A percentile compares a stretch with the other conserved stretches of the same genome.
These are phyloP conservation scores for Ardeotis arabs DNA, from an alignment of 2,113 vertebrate species.

Conservation along the genomic window DNA sequence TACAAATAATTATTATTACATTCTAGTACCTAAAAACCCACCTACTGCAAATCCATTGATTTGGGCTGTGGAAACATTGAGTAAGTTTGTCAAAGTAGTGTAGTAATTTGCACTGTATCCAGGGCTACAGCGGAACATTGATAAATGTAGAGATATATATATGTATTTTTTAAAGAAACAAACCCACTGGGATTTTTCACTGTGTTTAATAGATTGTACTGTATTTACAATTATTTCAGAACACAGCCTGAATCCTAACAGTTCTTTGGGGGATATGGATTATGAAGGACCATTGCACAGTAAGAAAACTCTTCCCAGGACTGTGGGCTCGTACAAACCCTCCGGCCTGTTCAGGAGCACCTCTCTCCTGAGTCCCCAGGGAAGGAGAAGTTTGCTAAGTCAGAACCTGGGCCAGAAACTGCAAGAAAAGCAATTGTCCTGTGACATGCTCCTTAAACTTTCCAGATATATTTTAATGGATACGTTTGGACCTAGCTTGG, in stretches of 20 bases:
- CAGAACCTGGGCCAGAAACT: slow-evolving; percentile 1
- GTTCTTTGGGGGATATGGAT: slow-evolving; percentile 1
- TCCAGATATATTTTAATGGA: slow-evolving; percentile 27
- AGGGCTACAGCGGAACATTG: background rate
- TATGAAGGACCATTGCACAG: background rate
- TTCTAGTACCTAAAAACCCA: background rate
- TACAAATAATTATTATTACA: background rate
- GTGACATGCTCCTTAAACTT: slow-evolving; percentile 32
- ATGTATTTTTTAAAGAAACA: background rate
- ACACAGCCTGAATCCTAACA: background rate
- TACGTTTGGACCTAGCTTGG: slow-evolving; percentile 15
- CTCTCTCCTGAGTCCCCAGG: background rate
- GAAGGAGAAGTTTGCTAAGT: background rate
- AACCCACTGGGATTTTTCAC: background rate
- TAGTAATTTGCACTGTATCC: background rate
- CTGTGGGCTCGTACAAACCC: background rate
- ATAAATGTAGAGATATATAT: background rate
- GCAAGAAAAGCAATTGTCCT: background rate
- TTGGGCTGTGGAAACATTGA: background rate
- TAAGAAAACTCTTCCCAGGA: background rate
- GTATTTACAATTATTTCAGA: slow-evolving; percentile 50
- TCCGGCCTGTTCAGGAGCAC: background rate
- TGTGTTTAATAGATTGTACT: background rate
- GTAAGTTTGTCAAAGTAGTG: background rate
- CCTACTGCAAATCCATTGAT: background rate